Evolutionary conservation across 2,797 vertebrate genomes (phyloP), one percentile per base, ranked within the genome.

Genomic region (Bovichtus variegatus): DNA sequence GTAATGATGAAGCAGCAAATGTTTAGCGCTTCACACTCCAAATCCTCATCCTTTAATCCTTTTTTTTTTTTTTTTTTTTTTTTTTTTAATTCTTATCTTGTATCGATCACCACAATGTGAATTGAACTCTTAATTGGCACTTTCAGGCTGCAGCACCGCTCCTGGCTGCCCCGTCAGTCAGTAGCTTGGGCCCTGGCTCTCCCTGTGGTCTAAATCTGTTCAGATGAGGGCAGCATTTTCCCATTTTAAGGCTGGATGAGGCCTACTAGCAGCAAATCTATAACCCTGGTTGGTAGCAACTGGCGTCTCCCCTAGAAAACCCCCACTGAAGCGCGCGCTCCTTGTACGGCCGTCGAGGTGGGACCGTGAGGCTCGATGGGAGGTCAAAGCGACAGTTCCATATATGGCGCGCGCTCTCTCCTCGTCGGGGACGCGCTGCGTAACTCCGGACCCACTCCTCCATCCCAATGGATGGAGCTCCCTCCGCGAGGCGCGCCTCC

Each of bases 301-400:
- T 93, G 91, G 86, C 80, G 82, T 92, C 89, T 82, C 86, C 85
- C 88, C 69, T 66, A 87, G 89, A 89, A 93, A 87, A 84, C 87
- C 83, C 87, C 85, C 76, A 74, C 84, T 64, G 86, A 93, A 95
- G 88, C 83, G 90, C 89, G 92, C 94, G 84, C 93, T 95, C 97
- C 97, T 96, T 98, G 95, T 98, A 97, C 94, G 97, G 97, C 91
- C 94, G 88, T 94, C 88, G 81, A 93, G 93, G 93, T 93, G 94
- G 94, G 93, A 60, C 90, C 78, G 94, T 93, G 93, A 66, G 81
- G 78, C 90, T 95, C 94, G 94, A 96, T 95, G 90, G 92, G 92
- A 93, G 91, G 94, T 93, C 91, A 91, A 81, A 95, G 94, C 96
- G 95, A 96, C 82, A 95, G 91, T 92, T 93, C 98, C 97, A 96